A percentile compares a stretch with the other conserved stretches of the same genome.
These are phyloP conservation scores for Halictus quadricinctus DNA, from an alignment of 2,888 invertebrate genomes.

Conservation along the genomic window DNA sequence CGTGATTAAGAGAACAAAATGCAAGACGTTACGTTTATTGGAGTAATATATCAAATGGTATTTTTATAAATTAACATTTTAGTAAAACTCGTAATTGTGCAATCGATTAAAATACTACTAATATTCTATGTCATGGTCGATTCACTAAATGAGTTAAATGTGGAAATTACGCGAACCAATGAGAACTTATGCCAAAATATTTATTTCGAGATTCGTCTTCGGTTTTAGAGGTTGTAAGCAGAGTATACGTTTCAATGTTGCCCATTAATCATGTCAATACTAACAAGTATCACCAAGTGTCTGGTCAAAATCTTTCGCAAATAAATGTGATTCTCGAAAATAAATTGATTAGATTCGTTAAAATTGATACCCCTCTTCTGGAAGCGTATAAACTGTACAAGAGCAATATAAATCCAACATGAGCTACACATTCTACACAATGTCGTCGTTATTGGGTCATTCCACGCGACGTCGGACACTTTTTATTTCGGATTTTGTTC, in stretches of 20 bases:
- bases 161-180: conserved; percentile 59
- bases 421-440: too few species aligned
- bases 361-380: background rate
- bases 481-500: too few species aligned
- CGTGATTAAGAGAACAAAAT: background rate
- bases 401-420: background rate
- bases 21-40: background rate
- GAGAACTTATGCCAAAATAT: conserved; percentile 58
- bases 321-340: background rate
- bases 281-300: background rate
- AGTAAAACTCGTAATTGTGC: conserved; percentile 5
- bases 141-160: conserved; percentile 60
- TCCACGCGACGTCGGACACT: too few species aligned
- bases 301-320: background rate
- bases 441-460: too few species aligned
- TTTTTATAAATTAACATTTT: background rate
- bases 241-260: conserved; percentile 11
- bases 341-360: background rate
- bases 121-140: conserved; percentile 14
- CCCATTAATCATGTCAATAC: conserved; percentile 32
- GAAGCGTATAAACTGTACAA: background rate
- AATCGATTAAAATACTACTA: conserved; percentile 45
- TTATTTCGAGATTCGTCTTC: conserved; percentile 54
- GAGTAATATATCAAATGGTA: too few species aligned
- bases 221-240: conserved; percentile 28